Conservation (phyloP, 2,888 invertebrate genomes). For the Drosophila kambysellisi region DNA sequence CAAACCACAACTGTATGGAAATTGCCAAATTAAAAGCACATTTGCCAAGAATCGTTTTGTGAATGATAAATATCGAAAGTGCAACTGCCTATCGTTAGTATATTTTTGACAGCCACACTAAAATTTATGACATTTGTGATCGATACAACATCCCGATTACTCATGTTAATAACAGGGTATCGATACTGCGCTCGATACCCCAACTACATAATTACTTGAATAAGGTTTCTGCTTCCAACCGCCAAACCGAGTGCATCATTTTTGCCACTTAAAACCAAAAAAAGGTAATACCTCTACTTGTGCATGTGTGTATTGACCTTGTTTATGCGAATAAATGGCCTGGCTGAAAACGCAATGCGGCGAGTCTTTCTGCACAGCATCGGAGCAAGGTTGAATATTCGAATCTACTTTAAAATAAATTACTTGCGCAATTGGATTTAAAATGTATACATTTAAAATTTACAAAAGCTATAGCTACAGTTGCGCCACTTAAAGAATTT, state of each 20-base stretch:
- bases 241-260: too few relatives aligned
- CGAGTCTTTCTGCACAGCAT: neutral
- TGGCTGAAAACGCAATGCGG: conserved; percentile 15
- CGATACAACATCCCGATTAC: too few relatives aligned
- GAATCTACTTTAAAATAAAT: conserved; percentile 8
- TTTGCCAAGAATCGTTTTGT: neutral
- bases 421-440: too few relatives aligned
- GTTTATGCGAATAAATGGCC: neutral
- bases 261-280: too few relatives aligned
- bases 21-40: neutral
- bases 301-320: neutral
- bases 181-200: too few relatives aligned
- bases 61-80: neutral
- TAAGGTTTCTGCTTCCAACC: too few relatives aligned
- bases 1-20: neutral
- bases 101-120: neutral
- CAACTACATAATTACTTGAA: too few relatives aligned
- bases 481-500: neutral
- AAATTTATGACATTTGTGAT: neutral
- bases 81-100: neutral
- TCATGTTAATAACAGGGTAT: too few relatives aligned
- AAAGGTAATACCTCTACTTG: neutral
- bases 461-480: neutral
- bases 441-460: neutral
- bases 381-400: conserved; percentile 26